Conservation (phyloP, 2,888 invertebrate species). For the Phrixothrix hirtus region DNA sequence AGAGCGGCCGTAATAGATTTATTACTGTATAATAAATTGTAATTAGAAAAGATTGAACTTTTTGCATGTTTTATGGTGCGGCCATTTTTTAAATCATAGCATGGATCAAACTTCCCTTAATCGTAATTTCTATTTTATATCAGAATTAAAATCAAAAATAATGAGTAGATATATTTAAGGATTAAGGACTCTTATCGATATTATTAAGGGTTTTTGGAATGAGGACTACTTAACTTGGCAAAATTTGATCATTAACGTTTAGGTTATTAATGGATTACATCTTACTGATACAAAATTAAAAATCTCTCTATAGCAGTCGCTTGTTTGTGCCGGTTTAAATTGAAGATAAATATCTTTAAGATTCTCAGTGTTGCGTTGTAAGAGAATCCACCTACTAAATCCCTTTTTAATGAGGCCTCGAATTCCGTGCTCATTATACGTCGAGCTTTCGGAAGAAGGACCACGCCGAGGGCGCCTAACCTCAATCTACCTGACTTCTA, state of each 20-base stretch:
- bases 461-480: slow-evolving; percentile 30
- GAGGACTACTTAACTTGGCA: no score
- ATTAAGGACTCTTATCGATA: no score
- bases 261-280: slow-evolving; percentile 21
- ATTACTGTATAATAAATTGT: slow-evolving; percentile 17
- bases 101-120: no score
- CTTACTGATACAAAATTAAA: slow-evolving; percentile 6
- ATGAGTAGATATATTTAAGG: no score
- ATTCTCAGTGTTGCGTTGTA: slow-evolving; percentile 20
- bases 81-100: no score
- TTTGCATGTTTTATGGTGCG: neutral
- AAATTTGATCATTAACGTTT: slow-evolving; percentile 12
- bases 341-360: slow-evolving; percentile 24
- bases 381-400: slow-evolving; percentile 33
- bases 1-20: slow-evolving; percentile 21
- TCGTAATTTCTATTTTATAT: no score
- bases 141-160: no score
- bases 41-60: slow-evolving; percentile 8
- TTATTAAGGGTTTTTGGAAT: no score
- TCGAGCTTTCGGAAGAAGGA: slow-evolving; percentile 30
- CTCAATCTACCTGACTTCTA: slow-evolving; percentile 30
- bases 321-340: slow-evolving; percentile 16
- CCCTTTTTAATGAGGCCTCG: slow-evolving; percentile 35
- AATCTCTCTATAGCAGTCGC: neutral
- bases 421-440: slow-evolving; percentile 34